phyloP scores from a whole-genome alignment of 1,140 invertebrate genomes.

The Tetramorium simillimum region DNA sequence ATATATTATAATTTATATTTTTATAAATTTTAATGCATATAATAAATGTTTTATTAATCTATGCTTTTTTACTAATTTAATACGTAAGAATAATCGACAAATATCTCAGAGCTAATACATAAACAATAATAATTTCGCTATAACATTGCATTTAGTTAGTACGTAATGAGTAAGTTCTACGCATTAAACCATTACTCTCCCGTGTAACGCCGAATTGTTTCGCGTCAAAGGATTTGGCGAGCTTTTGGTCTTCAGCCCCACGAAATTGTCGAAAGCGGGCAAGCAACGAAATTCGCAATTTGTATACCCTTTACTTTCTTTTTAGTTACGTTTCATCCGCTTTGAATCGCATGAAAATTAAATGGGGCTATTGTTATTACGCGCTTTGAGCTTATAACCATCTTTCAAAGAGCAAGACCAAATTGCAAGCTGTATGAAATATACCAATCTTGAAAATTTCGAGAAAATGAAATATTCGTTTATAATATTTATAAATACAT shows the following conservation, averaged over 20 bases:
- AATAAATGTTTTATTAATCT: background rate
- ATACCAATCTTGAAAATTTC: slow-evolving; percentile 8
- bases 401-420: slow-evolving; percentile 27
- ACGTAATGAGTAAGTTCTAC: slow-evolving; percentile 1
- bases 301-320: slow-evolving; percentile 48
- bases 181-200: slow-evolving; percentile 31
- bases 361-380: slow-evolving; percentile 42
- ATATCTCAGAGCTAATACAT: background rate
- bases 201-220: slow-evolving; percentile 14
- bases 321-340: slow-evolving; percentile 47
- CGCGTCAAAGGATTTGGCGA: slow-evolving; percentile 29
- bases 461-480: background rate
- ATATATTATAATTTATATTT: no score
- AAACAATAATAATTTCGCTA: background rate
- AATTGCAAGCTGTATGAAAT: slow-evolving; percentile 27
- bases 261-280: slow-evolving; percentile 45
- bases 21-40: background rate
- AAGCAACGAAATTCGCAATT: slow-evolving; percentile 50
- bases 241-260: slow-evolving; percentile 42
- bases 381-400: slow-evolving; percentile 45
- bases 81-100: background rate
- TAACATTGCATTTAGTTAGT: background rate
- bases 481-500: background rate
- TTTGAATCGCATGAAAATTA: slow-evolving; percentile 53
- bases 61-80: background rate